Percentiles rank a stretch among this genome's conserved stretches.
These are phyloP conservation scores for Momotus momota DNA, from an alignment of 2,797 vertebrate genomes.

Conservation along the genomic window DNA sequence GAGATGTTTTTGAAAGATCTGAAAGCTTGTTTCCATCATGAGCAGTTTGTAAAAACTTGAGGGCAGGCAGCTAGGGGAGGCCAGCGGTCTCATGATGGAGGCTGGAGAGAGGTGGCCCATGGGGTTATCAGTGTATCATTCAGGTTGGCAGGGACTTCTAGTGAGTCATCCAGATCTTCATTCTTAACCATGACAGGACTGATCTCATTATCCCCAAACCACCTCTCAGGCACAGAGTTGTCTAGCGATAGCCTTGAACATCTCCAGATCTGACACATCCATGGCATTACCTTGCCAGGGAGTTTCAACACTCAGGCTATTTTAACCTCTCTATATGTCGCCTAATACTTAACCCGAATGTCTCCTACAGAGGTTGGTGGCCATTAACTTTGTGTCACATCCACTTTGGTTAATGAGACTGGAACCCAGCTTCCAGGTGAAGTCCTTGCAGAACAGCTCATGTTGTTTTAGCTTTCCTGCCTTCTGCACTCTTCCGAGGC, in stretches of 20 bases:
- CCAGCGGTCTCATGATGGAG: neutral
- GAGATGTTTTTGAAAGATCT: neutral
- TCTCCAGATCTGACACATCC: rapidly evolving
- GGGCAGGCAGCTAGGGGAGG: neutral
- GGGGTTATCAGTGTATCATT: constrained; percentile 20
- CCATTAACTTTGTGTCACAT: neutral
- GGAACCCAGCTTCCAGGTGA: neutral
- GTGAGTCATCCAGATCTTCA: constrained; percentile 23
- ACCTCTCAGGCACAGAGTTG: neutral
- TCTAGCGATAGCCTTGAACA: neutral
- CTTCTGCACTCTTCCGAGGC: neutral
- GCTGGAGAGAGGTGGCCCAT: neutral
- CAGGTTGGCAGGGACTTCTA: constrained; percentile 12
- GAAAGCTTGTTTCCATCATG: neutral
- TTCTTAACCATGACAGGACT: neutral
- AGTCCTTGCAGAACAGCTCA: rapidly evolving
- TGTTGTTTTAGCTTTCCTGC: neutral
- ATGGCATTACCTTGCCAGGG: neutral
- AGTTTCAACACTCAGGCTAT: neutral
- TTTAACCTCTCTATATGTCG: neutral
- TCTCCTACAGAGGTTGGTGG: neutral
- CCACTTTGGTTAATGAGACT: neutral
- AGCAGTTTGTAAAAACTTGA: neutral
- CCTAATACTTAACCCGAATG: neutral
- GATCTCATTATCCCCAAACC: constrained; percentile 3